These are phyloP conservation scores for Tauraco erythrolophus DNA, from an alignment of 2,113 vertebrate species.

Conservation along the genomic window DNA sequence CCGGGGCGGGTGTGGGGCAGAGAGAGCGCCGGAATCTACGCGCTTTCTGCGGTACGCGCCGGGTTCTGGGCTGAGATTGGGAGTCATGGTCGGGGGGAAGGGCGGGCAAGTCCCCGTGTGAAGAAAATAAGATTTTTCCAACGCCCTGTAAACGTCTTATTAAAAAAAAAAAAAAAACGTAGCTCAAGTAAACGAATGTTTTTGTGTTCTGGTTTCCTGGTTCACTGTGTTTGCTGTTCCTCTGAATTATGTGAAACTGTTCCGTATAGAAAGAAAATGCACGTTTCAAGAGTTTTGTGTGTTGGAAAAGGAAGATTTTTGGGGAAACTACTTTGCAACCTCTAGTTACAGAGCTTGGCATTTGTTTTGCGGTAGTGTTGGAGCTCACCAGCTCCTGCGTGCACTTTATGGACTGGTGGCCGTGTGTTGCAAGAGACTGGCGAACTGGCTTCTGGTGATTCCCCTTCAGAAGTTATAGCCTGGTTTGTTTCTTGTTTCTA, in stretches of 20 bases:
- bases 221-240: accelerated
- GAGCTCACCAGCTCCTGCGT: accelerated
- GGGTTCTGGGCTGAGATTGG: background rate
- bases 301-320: background rate
- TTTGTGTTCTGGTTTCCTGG: too few species aligned
- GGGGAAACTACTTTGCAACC: accelerated
- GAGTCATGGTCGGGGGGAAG: accelerated
- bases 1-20: background rate
- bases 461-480: accelerated
- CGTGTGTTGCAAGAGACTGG: accelerated
- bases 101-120: accelerated
- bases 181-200: too few species aligned
- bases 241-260: accelerated
- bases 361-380: accelerated
- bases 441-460: background rate
- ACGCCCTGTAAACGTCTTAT: accelerated
- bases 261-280: accelerated
- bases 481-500: background rate
- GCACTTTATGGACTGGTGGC: accelerated
- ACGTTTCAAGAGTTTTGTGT: accelerated
- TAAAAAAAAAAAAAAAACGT: accelerated
- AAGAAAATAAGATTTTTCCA: accelerated
- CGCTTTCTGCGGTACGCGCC: accelerated
- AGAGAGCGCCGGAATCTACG: background rate
- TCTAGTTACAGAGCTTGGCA: accelerated